These are phyloP conservation scores for Pelusios castaneus DNA, from an alignment of 2,113 vertebrate species.

Conservation along the genomic window DNA sequence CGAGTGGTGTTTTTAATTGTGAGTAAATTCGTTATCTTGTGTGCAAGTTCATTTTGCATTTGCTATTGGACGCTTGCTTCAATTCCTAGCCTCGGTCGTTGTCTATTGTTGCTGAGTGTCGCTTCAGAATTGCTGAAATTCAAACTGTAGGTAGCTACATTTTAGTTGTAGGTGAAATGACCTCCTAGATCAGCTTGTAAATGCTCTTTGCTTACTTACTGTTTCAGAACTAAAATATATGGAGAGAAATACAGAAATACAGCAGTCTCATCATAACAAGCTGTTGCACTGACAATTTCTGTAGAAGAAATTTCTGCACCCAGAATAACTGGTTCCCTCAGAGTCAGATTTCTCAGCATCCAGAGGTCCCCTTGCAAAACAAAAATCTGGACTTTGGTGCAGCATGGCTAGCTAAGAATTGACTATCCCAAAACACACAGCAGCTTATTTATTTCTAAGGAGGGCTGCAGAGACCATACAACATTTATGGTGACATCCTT, in stretches of 20 bases:
- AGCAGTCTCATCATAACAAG: background rate
- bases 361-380: background rate
- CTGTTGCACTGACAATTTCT: rapidly evolving
- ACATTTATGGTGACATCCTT: background rate
- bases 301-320: background rate
- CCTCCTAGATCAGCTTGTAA: rapidly evolving
- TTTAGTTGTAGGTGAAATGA: background rate
- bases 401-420: background rate
- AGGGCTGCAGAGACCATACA: background rate
- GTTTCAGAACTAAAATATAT: background rate
- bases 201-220: background rate
- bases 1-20: rapidly evolving
- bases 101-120: background rate
- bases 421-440: background rate
- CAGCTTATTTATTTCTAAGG: rapidly evolving
- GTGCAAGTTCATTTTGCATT: rapidly evolving
- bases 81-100: rapidly evolving
- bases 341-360: background rate
- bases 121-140: background rate
- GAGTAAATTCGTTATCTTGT: background rate
- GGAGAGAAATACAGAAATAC: background rate
- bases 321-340: background rate
- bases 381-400: background rate
- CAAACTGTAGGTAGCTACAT: background rate
- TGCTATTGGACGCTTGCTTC: background rate